Evolutionary conservation across 2,113 vertebrate species (phyloP).

Genomic region (Oreotragus oreotragus): DNA sequence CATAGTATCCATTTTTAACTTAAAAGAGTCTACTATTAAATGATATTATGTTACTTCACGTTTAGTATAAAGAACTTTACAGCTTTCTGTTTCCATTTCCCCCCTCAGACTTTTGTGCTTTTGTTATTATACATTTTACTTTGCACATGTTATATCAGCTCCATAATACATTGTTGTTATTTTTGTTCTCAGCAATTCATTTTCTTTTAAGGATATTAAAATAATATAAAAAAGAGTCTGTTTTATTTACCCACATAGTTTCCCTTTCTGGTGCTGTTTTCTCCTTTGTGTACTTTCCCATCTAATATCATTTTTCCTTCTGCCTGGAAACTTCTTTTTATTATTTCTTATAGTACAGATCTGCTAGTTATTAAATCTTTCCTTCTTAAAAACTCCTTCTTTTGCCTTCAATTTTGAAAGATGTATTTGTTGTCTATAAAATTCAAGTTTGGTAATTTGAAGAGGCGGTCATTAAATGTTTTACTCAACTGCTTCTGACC

Average conservation of each 20-base stretch:
- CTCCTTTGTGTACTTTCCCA: neutral
- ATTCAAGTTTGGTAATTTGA: neutral
- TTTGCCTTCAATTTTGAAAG: neutral
- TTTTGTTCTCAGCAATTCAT: neutral
- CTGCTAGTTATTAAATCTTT: neutral
- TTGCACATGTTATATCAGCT: neutral
- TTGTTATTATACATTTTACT: neutral
- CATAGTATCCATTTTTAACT: neutral
- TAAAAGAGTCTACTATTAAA: neutral
- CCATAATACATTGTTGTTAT: neutral
- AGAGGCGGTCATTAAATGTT: neutral
- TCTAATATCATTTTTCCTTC: neutral
- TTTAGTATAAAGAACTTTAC: neutral
- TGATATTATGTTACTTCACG: neutral
- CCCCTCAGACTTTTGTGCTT: neutral
- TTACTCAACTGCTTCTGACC: neutral
- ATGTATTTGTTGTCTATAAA: neutral
- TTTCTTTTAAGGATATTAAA: neutral
- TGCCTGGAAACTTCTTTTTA: neutral
- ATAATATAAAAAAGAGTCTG: neutral
- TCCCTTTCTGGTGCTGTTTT: neutral
- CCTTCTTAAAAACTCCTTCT: neutral
- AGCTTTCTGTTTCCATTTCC: neutral
- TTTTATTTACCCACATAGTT: neutral
- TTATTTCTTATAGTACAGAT: neutral